These are phyloP conservation scores for Coronaproctus castanopsis DNA, from an alignment of 2,888 invertebrate species.

Conservation along the genomic window DNA sequence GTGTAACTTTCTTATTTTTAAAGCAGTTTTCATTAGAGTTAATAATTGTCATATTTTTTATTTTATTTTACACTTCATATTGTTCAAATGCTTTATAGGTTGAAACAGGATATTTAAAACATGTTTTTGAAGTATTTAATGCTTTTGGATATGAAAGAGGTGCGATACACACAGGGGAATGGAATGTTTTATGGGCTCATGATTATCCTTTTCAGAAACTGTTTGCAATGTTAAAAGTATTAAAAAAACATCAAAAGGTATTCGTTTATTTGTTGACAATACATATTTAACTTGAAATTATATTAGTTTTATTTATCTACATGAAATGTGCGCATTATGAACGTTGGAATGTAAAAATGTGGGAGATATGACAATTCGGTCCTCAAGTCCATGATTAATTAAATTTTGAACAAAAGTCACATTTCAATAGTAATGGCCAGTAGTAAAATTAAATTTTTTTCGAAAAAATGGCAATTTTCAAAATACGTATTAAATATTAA, in stretches of 20 bases:
- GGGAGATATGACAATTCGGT: too few species aligned
- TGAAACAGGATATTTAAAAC: constrained; percentile 48
- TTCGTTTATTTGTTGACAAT: constrained; percentile 1
- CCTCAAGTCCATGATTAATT: too few species aligned
- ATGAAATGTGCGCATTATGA: background rate
- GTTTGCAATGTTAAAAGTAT: constrained; percentile 32
- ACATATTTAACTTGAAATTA: background rate
- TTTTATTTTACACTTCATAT: too few species aligned
- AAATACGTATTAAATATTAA: too few species aligned
- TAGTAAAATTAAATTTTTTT: too few species aligned
- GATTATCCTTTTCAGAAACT: constrained; percentile 64
- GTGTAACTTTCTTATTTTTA: background rate
- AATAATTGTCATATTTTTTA: constrained; percentile 1
- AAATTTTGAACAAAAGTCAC: too few species aligned
- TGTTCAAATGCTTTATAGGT: too few species aligned
- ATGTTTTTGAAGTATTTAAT: constrained; percentile 58
- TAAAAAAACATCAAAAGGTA: constrained; percentile 48
- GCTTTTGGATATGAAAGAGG: constrained; percentile 49
- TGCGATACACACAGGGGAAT: constrained; percentile 34
- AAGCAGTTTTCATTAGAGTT: background rate
- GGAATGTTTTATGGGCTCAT: constrained; percentile 86
- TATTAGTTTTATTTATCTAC: background rate
- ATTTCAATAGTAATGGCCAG: too few species aligned
- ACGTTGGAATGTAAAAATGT: too few species aligned
- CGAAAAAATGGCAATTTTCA: too few species aligned